Percentiles rank a stretch among this genome's conserved stretches.
These are phyloP conservation scores for Bimastos eiseni DNA, from an alignment of 2,888 invertebrate species.

Conservation along the genomic window DNA sequence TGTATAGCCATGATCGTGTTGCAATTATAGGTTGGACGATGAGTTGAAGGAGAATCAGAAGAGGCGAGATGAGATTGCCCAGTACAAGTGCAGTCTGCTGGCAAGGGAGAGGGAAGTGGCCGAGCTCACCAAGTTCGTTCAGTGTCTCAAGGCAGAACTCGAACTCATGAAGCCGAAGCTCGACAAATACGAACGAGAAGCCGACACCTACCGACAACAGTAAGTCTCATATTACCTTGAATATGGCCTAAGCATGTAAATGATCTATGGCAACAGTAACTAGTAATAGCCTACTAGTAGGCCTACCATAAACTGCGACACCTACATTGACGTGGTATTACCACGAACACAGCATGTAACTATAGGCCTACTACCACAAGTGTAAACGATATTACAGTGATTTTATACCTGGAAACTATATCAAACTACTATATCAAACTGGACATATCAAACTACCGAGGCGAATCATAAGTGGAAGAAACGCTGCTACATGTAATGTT, in stretches of 20 bases:
- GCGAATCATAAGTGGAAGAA: neutral
- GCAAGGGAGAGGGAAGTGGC: slow-evolving; percentile 22
- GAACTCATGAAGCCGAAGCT: slow-evolving; percentile 20
- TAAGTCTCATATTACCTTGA: neutral
- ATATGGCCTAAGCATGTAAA: neutral
- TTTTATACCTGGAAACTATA: too few species aligned
- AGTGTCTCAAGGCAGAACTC: slow-evolving; percentile 18
- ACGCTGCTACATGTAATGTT: neutral
- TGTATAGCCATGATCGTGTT: neutral
- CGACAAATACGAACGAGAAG: slow-evolving; percentile 15
- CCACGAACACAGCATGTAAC: too few species aligned
- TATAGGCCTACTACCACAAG: too few species aligned
- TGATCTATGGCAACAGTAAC: neutral
- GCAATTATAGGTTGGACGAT: slow-evolving; percentile 27
- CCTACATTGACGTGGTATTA: too few species aligned
- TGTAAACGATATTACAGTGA: too few species aligned
- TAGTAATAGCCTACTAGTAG: too few species aligned
- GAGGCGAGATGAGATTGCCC: slow-evolving; percentile 28
- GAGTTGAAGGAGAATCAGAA: slow-evolving; percentile 16
- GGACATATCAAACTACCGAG: too few species aligned
- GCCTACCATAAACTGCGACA: too few species aligned
- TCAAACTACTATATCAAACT: too few species aligned
- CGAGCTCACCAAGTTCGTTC: slow-evolving; percentile 13
- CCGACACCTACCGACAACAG: slow-evolving; percentile 20
- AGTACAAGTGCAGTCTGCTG: slow-evolving; percentile 10